phyloP scores from a whole-genome alignment of 2,888 invertebrate species.

The Ennomos quercinarius region DNA sequence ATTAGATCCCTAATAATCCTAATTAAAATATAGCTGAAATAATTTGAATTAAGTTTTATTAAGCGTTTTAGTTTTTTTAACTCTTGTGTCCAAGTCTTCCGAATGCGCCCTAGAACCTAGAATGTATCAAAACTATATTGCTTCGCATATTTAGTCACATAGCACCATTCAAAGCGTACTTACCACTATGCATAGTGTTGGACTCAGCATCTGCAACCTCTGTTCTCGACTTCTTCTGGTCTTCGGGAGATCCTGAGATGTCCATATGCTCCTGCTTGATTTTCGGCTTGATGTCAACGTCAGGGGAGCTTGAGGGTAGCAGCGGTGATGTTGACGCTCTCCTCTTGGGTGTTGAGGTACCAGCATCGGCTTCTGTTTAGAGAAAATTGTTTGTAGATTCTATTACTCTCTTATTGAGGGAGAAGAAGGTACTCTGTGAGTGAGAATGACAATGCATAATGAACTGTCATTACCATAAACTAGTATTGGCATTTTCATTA shows the following conservation, averaged over 20 bases:
- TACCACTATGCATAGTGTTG: slow-evolving; percentile 96
- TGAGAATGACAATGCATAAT: too few relatives aligned
- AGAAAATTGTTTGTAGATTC: neutral
- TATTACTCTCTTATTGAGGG: neutral
- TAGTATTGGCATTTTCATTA: too few relatives aligned
- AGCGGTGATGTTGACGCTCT: slow-evolving; percentile 84
- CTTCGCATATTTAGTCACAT: too few relatives aligned
- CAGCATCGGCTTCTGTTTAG: slow-evolving; percentile 75
- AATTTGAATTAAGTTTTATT: too few relatives aligned
- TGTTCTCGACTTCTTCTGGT: slow-evolving; percentile 90
- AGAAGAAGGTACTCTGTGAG: too few relatives aligned
- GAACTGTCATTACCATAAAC: too few relatives aligned
- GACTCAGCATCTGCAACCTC: slow-evolving; percentile 95
- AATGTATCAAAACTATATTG: too few relatives aligned
- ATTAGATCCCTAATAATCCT: too few relatives aligned
- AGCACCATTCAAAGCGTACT: slow-evolving; percentile 62
- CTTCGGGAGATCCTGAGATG: slow-evolving; percentile 87
- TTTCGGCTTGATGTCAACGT: slow-evolving; percentile 81
- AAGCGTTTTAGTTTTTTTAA: too few relatives aligned
- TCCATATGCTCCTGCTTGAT: slow-evolving; percentile 90
- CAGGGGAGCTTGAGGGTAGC: slow-evolving; percentile 82
- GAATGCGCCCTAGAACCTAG: too few relatives aligned
- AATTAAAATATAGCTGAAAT: too few relatives aligned
- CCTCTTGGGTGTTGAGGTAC: slow-evolving; percentile 87
- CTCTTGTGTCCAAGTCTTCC: too few relatives aligned